Evolutionary conservation across 2,797 vertebrate species (phyloP).

Genomic region (Gallirallus australis): DNA sequence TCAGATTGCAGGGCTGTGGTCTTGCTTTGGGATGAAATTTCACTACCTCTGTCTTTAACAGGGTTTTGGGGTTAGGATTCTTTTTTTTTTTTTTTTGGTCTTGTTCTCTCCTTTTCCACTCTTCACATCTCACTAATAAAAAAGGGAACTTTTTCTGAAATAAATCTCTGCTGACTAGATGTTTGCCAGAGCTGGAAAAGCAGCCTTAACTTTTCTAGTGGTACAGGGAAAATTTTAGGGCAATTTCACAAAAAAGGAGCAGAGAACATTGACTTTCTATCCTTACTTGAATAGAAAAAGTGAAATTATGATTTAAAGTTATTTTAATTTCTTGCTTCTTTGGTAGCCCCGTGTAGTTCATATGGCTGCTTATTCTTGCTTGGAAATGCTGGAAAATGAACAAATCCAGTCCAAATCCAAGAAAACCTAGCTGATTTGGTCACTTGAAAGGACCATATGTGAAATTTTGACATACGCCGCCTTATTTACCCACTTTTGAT

Average conservation of each 20-base stretch:
- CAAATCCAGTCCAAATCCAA: neutral
- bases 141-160: slow-evolving; percentile 30
- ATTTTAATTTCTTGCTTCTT: neutral
- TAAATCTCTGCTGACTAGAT: neutral
- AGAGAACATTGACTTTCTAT: neutral
- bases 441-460: neutral
- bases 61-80: neutral
- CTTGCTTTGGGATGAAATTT: slow-evolving; percentile 26
- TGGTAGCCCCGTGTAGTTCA: neutral
- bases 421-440: neutral
- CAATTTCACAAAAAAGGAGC: neutral
- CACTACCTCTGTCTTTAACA: slow-evolving; percentile 7
- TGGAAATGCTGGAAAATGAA: neutral
- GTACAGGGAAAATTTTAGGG: neutral
- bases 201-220: neutral
- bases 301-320: neutral
- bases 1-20: neutral
- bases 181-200: neutral
- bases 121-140: slow-evolving; percentile 9
- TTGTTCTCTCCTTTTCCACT: slow-evolving; percentile 30
- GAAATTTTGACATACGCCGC: neutral
- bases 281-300: neutral
- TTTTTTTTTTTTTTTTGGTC: neutral
- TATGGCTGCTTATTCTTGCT: neutral
- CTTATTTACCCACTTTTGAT: neutral